Conservation (phyloP, 1,140 invertebrate genomes). For the Harpegnathos saltator region DNA sequence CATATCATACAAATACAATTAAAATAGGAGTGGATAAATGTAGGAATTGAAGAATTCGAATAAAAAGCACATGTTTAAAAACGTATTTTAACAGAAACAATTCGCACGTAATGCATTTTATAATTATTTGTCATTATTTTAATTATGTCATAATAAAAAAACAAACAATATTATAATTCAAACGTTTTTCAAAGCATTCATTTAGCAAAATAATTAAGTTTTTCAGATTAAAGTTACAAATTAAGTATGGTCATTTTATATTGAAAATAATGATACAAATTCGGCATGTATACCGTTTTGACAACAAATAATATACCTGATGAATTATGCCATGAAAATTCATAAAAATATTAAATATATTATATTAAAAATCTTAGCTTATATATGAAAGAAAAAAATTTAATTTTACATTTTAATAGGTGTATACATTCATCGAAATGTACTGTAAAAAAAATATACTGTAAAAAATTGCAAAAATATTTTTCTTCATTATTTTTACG, state of each 20-base stretch:
- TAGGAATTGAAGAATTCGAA: constrained; percentile 49
- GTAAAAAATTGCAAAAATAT: constrained; percentile 59
- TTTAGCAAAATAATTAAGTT: too few relatives aligned
- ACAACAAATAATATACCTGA: neutral
- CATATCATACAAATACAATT: constrained; percentile 74
- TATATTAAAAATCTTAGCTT: neutral
- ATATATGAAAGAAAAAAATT: constrained; percentile 29
- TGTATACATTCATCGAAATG: constrained; percentile 27
- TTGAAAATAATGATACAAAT: too few relatives aligned
- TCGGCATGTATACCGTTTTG: neutral
- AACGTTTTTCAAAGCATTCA: constrained; percentile 15
- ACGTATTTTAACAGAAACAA: constrained; percentile 41
- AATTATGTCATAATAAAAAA: constrained; percentile 5
- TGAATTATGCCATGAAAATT: constrained; percentile 38
- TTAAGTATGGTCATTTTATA: too few relatives aligned
- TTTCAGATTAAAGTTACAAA: too few relatives aligned
- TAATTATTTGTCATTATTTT: constrained; percentile 30
- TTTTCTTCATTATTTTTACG: constrained; percentile 56
- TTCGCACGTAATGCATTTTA: constrained; percentile 27
- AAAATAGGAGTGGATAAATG: constrained; percentile 53
- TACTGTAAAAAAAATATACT: constrained; percentile 43
- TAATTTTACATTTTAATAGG: constrained; percentile 34
- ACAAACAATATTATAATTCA: constrained; percentile 11
- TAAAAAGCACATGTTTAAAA: constrained; percentile 55
- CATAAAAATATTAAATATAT: constrained; percentile 33